These are phyloP conservation scores for Apodemia zela DNA, from an alignment of 2,888 invertebrate genomes.

Conservation along the genomic window DNA sequence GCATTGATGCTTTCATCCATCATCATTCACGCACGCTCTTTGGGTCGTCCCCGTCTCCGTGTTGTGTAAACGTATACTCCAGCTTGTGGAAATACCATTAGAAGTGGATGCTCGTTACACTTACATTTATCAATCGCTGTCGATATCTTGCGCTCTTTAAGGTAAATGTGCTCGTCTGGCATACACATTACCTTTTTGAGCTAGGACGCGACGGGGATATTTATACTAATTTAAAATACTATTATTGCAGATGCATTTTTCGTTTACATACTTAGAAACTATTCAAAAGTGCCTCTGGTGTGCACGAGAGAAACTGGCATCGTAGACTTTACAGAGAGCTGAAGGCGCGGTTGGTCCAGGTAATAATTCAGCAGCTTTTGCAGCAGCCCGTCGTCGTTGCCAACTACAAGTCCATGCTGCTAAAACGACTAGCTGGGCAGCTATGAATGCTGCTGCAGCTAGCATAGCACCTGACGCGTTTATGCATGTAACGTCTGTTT, in stretches of 20 bases:
- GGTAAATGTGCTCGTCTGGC: slow-evolving; percentile 43
- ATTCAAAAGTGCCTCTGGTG: slow-evolving; percentile 79
- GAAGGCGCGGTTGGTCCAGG: slow-evolving; percentile 80
- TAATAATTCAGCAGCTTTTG: slow-evolving; percentile 84
- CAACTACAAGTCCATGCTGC: slow-evolving; percentile 94
- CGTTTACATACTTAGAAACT: slow-evolving; percentile 56
- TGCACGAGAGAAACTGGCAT: slow-evolving; percentile 90
- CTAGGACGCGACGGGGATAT: slow-evolving; percentile 68
- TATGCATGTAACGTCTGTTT: slow-evolving; percentile 83
- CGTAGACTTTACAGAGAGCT: slow-evolving; percentile 92
- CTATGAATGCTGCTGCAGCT: slow-evolving; percentile 91
- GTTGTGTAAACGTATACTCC: slow-evolving; percentile 53
- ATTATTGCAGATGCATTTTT: slow-evolving; percentile 74
- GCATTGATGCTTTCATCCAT: slow-evolving; percentile 46
- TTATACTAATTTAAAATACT: slow-evolving; percentile 72
- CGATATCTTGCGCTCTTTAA: slow-evolving; percentile 60
- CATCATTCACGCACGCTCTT: slow-evolving; percentile 65
- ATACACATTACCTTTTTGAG: slow-evolving; percentile 48
- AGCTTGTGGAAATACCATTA: slow-evolving; percentile 49
- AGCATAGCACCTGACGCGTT: slow-evolving; percentile 91
- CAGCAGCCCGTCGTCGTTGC: slow-evolving; percentile 87
- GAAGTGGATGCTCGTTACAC: slow-evolving; percentile 60
- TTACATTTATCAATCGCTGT: slow-evolving; percentile 68
- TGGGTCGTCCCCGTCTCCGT: slow-evolving; percentile 75
- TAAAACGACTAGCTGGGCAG: slow-evolving; percentile 92